Evolutionary conservation across 2,797 vertebrate genomes (phyloP).

Genomic region (Thalassophryne amazonica): DNA sequence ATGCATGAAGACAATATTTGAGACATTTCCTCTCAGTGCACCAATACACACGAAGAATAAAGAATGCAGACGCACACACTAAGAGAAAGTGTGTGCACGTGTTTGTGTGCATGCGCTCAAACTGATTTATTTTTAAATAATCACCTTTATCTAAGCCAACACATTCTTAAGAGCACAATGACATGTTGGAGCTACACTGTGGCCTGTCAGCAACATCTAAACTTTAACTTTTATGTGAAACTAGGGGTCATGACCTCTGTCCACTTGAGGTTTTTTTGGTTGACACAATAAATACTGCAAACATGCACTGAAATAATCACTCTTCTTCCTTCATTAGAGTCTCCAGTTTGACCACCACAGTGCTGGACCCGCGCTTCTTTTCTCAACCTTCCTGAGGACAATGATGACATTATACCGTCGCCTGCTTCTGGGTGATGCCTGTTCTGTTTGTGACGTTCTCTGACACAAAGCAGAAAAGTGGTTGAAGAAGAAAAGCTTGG

Average conservation of each 20-base stretch:
- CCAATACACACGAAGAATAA: background rate
- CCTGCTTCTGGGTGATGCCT: conserved; percentile 1
- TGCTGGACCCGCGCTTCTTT: conserved; percentile 5
- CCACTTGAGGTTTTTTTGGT: conserved; percentile 39
- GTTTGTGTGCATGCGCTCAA: too few relatives aligned
- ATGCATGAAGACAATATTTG: background rate
- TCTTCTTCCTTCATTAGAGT: conserved; percentile 29
- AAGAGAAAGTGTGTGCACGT: too few relatives aligned
- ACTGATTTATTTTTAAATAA: too few relatives aligned
- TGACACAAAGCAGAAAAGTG: conserved; percentile 27
- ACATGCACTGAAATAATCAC: conserved; percentile 26
- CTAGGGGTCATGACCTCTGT: conserved; percentile 35
- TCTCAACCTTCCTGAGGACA: conserved; percentile 23
- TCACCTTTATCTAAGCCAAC: background rate
- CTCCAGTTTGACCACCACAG: conserved; percentile 20
- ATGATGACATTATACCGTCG: conserved; percentile 24
- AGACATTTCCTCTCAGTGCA: background rate
- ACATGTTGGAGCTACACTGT: background rate
- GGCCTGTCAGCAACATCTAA: conserved; percentile 15
- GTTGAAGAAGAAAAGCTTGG: conserved; percentile 47
- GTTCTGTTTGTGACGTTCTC: conserved; percentile 14
- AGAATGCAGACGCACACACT: too few relatives aligned
- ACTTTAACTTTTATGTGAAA: conserved; percentile 13
- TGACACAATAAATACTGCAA: conserved; percentile 19
- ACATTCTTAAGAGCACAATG: background rate